phyloP scores from a whole-genome alignment of 2,113 vertebrate species.

The Eubucco bourcierii region DNA sequence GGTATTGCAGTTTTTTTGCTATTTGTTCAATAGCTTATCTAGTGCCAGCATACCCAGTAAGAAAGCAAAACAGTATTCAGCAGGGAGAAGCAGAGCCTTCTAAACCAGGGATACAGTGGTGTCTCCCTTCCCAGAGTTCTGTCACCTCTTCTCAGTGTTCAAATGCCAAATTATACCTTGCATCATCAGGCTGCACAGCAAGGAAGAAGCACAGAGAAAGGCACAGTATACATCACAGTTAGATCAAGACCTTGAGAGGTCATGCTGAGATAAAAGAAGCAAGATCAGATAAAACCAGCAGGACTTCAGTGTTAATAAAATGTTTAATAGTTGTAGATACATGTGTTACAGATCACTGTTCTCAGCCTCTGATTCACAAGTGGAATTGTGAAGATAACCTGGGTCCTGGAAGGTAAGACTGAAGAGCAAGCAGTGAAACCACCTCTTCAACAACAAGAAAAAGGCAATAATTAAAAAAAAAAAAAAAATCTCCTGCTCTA shows the following conservation, averaged over 20 bases:
- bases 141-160: not conserved
- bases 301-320: not conserved
- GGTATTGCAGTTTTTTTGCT: not conserved
- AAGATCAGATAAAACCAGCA: not conserved
- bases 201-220: not conserved
- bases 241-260: not conserved
- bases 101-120: not conserved
- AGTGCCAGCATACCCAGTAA: not conserved
- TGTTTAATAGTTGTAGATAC: not conserved
- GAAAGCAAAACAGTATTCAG: not conserved
- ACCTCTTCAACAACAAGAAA: not conserved
- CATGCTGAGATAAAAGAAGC: constrained; percentile 16
- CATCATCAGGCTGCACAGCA: not conserved
- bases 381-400: not conserved
- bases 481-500: not conserved
- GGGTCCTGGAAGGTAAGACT: not conserved
- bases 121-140: not conserved
- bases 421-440: not conserved
- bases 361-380: not conserved
- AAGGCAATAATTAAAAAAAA: too few relatives aligned
- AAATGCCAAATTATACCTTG: not conserved
- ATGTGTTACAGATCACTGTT: not conserved
- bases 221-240: not conserved
- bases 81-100: not conserved
- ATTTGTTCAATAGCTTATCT: not conserved